Percentiles rank a stretch among this genome's conserved stretches.
Conservation (phyloP, 2,113 vertebrate species). For the Notarius quadriscutis region DNA sequence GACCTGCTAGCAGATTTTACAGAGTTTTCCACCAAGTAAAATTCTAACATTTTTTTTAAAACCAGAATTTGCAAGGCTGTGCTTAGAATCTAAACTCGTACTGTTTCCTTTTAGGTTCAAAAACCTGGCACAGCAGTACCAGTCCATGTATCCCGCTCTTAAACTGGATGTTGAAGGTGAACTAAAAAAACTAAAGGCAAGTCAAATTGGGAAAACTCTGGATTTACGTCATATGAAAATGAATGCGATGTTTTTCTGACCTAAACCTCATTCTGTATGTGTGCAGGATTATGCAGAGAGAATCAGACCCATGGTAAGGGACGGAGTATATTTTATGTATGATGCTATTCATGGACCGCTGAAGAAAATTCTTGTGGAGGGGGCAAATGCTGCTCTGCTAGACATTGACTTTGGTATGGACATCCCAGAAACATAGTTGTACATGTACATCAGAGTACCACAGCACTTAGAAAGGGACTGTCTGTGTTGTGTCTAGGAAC, state of each 20-base stretch:
- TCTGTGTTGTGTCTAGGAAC: conserved; percentile 77
- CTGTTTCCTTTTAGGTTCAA: conserved; percentile 80
- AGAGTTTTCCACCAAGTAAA: conserved; percentile 88
- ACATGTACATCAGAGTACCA: neutral
- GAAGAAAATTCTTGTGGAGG: conserved; percentile 96
- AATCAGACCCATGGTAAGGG: conserved; percentile 93
- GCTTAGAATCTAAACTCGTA: neutral
- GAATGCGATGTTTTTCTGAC: neutral
- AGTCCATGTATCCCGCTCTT: conserved; percentile 90
- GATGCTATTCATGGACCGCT: conserved; percentile 89
- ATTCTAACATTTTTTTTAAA: neutral
- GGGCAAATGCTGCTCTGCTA: conserved; percentile 95
- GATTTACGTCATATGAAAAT: neutral
- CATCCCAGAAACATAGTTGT: neutral
- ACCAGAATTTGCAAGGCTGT: neutral
- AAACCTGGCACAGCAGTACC: conserved; percentile 88
- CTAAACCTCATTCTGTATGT: neutral
- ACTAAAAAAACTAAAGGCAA: conserved; percentile 91
- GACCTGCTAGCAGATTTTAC: conserved; percentile 93
- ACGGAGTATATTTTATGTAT: conserved; percentile 96
- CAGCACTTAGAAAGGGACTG: neutral
- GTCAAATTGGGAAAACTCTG: neutral
- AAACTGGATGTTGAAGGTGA: conserved; percentile 87
- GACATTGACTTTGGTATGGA: conserved; percentile 94
- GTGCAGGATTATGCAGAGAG: conserved; percentile 87